Base-by-base conservation (phyloP, 2,113 vertebrate species). In the Hyaena hyaena region DNA sequence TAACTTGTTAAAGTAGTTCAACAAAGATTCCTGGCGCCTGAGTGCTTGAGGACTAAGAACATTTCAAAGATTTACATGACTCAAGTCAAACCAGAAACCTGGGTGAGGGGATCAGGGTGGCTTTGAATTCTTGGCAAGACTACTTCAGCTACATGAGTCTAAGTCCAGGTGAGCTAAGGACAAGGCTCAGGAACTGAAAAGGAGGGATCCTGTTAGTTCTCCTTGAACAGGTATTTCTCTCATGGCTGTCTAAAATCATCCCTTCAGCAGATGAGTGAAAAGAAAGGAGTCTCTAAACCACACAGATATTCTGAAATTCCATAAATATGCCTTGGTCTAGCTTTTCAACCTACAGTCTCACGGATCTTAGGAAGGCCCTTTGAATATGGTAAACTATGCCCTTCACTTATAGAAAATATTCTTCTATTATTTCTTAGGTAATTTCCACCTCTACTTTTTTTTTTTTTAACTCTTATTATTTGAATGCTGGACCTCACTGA, bases 11-110 rank as follows among this genome's bases (percentile, higher is more conserved):
- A 96, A 58, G 96, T 85, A 82, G 82, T 83, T 98, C 39, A 96
- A 95, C 93, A 93, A 94, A 97, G 96, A 97, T 76, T 86, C 95
- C 85, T 82, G 97, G 96, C 15, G 11, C 89, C 96, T 88, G 45
- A 69, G 77, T 80, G 77, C 95, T 95, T n/a, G 77, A 68, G 82
- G n/a, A 61, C 53, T 14, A 81, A 55, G 61, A 73, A 71, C 69
- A 90, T 95, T 95, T 92, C 90, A 92, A 69, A 96, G 71, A 90
- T 69, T 96, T 96, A 89, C 68, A 87, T 0, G 43, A 90, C 53
- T 91, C 66, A 19, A 82, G 76, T 92, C 83, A 82, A 91, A 53
- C 39, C 85, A 77, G 39, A 93, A 74, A 39, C 31, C 69, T 61
- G 68, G 87, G 73, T 16, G 17, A 92, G 71, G 35, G 45, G 43